phyloP scores from a whole-genome alignment of 1,140 invertebrate genomes.

The Hyles euphorbiae region DNA sequence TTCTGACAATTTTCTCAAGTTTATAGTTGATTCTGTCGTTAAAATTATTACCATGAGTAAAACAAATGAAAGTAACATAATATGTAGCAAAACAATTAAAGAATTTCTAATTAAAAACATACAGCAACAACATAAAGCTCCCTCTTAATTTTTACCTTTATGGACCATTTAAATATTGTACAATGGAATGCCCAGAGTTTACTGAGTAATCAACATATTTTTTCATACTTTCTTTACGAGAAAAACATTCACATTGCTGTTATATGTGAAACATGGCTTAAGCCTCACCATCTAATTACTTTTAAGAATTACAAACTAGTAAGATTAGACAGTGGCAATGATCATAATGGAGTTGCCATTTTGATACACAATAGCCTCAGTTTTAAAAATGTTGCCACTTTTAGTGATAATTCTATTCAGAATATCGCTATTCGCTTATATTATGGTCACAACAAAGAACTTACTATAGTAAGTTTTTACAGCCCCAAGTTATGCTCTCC shows the following conservation, averaged over 20 bases:
- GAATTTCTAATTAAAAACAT: conserved; percentile 1
- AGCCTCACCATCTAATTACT: conserved; percentile 13
- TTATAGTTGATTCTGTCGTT: conserved; percentile 5
- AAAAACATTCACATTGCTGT: conserved; percentile 20
- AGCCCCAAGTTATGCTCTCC: conserved; percentile 12
- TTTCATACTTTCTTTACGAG: conserved; percentile 17
- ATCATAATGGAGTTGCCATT: conserved; percentile 26
- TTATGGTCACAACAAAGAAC: conserved; percentile 10
- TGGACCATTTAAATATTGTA: conserved; percentile 3
- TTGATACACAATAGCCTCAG: conserved; percentile 23
- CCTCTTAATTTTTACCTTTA: not conserved
- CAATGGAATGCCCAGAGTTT: conserved; percentile 20
- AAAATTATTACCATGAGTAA: conserved; percentile 5
- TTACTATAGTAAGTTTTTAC: conserved; percentile 14
- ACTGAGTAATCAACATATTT: conserved; percentile 11
- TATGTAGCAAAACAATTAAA: conserved; percentile 6
- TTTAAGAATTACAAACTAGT: conserved; percentile 16
- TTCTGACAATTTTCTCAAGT: conserved; percentile 1
- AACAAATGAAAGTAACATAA: not conserved
- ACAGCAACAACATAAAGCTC: conserved; percentile 2
- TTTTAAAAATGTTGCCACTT: not conserved
- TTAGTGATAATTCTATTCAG: conserved; percentile 1
- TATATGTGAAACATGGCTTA: conserved; percentile 21
- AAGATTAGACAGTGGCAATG: conserved; percentile 22
- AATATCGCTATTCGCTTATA: not conserved